A percentile compares a stretch with the other conserved stretches of the same genome.
Evolutionary conservation across 2,113 vertebrate genomes (phyloP).

Genomic region (Limnothrissa miodon): DNA sequence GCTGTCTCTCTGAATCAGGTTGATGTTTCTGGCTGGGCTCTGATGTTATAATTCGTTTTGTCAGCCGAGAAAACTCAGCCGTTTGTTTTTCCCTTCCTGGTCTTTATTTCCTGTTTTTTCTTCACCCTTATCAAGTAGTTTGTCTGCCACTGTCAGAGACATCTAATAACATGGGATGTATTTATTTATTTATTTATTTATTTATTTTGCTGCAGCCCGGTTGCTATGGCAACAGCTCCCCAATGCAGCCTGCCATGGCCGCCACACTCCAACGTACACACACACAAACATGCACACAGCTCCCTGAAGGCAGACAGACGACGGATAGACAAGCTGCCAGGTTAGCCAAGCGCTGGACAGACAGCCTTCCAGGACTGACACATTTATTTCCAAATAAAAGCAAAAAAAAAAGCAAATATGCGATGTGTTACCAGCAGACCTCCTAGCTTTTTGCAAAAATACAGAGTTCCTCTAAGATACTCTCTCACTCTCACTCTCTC

Average conservation of each 20-base stretch:
- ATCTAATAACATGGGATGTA: constrained; percentile 79
- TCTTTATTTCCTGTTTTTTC: constrained; percentile 34
- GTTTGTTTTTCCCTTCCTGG: constrained; percentile 31
- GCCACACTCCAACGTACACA: constrained; percentile 11
- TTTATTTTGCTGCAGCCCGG: constrained; percentile 66
- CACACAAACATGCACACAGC: not conserved
- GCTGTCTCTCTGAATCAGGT: constrained; percentile 38
- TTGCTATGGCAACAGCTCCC: constrained; percentile 62
- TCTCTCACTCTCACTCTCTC: not conserved
- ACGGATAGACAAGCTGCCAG: constrained; percentile 19
- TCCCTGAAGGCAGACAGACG: not conserved
- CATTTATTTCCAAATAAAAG: not conserved
- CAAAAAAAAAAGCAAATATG: not conserved
- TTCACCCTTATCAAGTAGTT: constrained; percentile 55
- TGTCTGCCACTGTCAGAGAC: constrained; percentile 69
- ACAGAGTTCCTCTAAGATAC: not conserved
- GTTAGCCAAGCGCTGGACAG: constrained; percentile 36
- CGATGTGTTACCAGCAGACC: not conserved
- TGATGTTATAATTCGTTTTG: constrained; percentile 50
- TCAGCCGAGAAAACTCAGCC: constrained; percentile 46
- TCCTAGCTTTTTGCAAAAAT: not conserved
- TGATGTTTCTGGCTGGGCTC: constrained; percentile 35
- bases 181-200: constrained; percentile 57
- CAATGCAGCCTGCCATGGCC: not conserved
- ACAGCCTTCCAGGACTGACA: constrained; percentile 29